Evolutionary conservation across 2,797 vertebrate species (phyloP).

Genomic region (Pygocentrus nattereri): DNA sequence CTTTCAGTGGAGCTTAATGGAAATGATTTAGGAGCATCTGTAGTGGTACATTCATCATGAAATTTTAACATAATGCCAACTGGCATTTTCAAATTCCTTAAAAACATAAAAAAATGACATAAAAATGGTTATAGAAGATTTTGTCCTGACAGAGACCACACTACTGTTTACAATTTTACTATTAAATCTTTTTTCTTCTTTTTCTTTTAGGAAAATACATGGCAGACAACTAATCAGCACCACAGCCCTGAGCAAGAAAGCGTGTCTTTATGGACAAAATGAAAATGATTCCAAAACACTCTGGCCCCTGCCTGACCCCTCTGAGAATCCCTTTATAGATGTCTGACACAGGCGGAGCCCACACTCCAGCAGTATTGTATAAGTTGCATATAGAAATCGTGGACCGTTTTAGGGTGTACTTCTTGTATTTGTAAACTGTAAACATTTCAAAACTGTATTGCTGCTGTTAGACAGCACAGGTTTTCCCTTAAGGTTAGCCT

Average conservation of each 20-base stretch:
- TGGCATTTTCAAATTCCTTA: too few relatives aligned
- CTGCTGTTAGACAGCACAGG: slow-evolving; percentile 73
- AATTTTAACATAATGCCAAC: too few relatives aligned
- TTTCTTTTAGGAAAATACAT: slow-evolving; percentile 92
- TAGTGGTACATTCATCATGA: too few relatives aligned
- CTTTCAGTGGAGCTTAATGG: too few relatives aligned
- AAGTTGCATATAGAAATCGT: slow-evolving; percentile 81
- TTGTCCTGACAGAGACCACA: too few relatives aligned
- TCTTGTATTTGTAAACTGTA: slow-evolving; percentile 91
- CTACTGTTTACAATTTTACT: too few relatives aligned
- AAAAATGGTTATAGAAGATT: too few relatives aligned
- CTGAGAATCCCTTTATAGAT: slow-evolving; percentile 74
- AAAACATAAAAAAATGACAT: too few relatives aligned
- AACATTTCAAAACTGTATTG: slow-evolving; percentile 90
- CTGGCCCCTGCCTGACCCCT: slow-evolving; percentile 66
- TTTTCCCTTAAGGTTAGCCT: slow-evolving; percentile 66
- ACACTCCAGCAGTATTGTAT: slow-evolving; percentile 92
- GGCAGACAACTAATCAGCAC: slow-evolving; percentile 89
- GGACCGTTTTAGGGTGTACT: slow-evolving; percentile 95
- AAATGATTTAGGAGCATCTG: too few relatives aligned
- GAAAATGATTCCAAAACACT: slow-evolving; percentile 47
- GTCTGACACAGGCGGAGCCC: slow-evolving; percentile 79
- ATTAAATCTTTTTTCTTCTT: neutral
- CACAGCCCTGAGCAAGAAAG: slow-evolving; percentile 62
- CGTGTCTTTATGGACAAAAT: slow-evolving; percentile 62